Evolutionary conservation across 30 jellyfish, hydroid and myxozoan genomes (phyloP).

Genomic region (Cassiopea andromeda): DNA sequence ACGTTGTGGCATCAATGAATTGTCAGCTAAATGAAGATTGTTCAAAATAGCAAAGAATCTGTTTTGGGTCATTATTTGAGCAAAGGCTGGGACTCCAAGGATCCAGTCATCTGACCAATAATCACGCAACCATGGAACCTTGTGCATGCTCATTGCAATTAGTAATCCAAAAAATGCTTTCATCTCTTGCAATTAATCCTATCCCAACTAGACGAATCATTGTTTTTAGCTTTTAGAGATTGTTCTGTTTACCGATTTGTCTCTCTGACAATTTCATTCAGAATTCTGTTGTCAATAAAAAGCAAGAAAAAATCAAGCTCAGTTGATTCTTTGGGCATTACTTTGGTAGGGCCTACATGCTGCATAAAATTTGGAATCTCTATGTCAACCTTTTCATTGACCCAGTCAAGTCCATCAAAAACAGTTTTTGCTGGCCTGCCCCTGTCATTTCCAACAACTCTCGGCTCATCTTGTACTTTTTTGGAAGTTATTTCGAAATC

Average conservation of each 20-base stretch:
- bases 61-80: slow-evolving; percentile 8
- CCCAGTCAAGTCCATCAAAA: not conserved
- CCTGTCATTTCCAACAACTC: not conserved
- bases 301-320: slow-evolving; percentile 20
- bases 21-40: slow-evolving; percentile 5
- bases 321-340: slow-evolving; percentile 18
- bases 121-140: slow-evolving; percentile 24
- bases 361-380: not conserved
- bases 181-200: slow-evolving; percentile 5
- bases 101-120: slow-evolving; percentile 17
- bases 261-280: slow-evolving; percentile 16
- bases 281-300: slow-evolving; percentile 16
- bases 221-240: not conserved
- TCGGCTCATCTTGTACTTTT: not conserved
- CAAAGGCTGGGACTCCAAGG: slow-evolving; percentile 27
- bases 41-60: slow-evolving; percentile 8
- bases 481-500: not conserved
- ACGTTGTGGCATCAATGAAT: slow-evolving; percentile 10
- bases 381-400: not conserved
- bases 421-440: not conserved
- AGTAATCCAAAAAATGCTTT: slow-evolving; percentile 14
- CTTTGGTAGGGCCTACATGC: slow-evolving; percentile 16
- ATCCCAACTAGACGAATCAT: slow-evolving; percentile 5
- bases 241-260: slow-evolving; percentile 2
- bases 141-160: slow-evolving; percentile 30